phyloP scores from a whole-genome alignment of 2,113 vertebrate species.

The Morone saxatilis region DNA sequence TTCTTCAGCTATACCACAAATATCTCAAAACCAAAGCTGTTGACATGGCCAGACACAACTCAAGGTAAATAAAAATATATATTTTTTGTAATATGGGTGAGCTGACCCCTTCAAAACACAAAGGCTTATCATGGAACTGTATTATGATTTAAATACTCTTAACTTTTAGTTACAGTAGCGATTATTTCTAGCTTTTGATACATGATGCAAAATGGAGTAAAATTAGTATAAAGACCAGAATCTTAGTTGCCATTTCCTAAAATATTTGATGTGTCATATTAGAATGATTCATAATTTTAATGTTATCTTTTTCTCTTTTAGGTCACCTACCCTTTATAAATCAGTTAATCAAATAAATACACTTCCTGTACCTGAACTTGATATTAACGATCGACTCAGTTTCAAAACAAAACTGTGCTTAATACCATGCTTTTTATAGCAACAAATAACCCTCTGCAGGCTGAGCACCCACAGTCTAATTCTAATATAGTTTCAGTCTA shows the following conservation, averaged over 20 bases:
- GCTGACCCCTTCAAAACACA: no score
- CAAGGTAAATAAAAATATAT: no score
- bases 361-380: not conserved
- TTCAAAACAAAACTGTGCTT: not conserved
- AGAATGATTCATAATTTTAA: not conserved
- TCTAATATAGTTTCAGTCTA: not conserved
- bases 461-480: not conserved
- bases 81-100: not conserved
- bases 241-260: not conserved
- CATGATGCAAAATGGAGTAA: not conserved
- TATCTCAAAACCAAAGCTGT: not conserved
- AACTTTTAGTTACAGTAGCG: not conserved
- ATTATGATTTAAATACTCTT: not conserved
- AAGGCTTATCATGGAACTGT: not conserved
- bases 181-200: not conserved
- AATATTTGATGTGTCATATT: not conserved
- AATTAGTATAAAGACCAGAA: not conserved
- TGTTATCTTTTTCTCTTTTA: not conserved
- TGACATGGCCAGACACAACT: not conserved
- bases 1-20: not conserved
- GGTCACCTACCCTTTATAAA: not conserved
- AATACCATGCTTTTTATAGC: not conserved
- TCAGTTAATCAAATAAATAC: not conserved
- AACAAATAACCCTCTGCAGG: not conserved
- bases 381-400: not conserved